These are phyloP conservation scores for Parnassius smintheus DNA, from an alignment of 2,888 invertebrate genomes.

Conservation along the genomic window DNA sequence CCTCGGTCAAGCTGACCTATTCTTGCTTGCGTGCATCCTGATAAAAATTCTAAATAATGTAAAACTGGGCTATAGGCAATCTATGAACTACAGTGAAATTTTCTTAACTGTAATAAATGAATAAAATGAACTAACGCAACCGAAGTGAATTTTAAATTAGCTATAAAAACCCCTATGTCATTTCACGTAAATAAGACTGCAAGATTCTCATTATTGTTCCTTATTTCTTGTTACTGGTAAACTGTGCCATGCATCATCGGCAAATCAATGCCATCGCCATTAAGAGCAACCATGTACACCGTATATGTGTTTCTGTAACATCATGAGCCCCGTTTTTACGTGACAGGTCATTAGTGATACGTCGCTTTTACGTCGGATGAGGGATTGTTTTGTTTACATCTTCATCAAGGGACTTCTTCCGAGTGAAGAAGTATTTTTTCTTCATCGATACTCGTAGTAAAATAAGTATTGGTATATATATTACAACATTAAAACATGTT, in stretches of 20 bases:
- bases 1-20: too few relatives aligned
- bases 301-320: constrained; percentile 6
- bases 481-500: too few relatives aligned
- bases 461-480: too few relatives aligned
- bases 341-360: constrained; percentile 10
- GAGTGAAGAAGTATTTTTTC: neutral
- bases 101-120: neutral
- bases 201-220: constrained; percentile 28
- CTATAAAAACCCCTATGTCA: constrained; percentile 6
- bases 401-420: constrained; percentile 8
- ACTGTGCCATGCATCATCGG: constrained; percentile 23
- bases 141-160: neutral
- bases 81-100: neutral
- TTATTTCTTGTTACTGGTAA: constrained; percentile 36
- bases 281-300: neutral
- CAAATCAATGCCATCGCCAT: constrained; percentile 21
- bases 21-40: too few relatives aligned
- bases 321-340: constrained; percentile 4
- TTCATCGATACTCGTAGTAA: too few relatives aligned
- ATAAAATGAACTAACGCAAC: neutral
- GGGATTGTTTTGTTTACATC: constrained; percentile 5
- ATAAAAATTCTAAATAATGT: too few relatives aligned
- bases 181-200: constrained; percentile 1
- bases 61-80: neutral
- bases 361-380: constrained; percentile 12